Evolutionary conservation across 2,888 invertebrate species (phyloP).

Genomic region (Cepaea hortensis): DNA sequence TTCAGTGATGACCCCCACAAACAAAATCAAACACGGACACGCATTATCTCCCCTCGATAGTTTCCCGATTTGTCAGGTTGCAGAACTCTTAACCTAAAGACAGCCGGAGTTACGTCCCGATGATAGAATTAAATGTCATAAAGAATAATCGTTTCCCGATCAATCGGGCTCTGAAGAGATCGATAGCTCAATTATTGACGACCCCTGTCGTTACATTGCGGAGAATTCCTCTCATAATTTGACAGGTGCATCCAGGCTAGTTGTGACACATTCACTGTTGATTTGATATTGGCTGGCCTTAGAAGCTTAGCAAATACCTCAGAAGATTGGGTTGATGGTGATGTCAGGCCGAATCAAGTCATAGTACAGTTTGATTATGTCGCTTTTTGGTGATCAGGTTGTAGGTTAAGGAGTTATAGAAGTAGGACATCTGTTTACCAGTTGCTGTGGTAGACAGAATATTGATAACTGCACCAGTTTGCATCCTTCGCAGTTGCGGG

Average conservation of each 20-base stretch:
- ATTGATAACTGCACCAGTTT: too few relatives aligned
- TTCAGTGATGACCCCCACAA: too few relatives aligned
- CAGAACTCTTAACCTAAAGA: not conserved
- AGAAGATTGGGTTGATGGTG: not conserved
- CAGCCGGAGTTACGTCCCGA: too few relatives aligned
- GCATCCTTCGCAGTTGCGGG: too few relatives aligned
- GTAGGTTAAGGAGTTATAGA: too few relatives aligned
- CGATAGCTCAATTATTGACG: slow-evolving; percentile 27
- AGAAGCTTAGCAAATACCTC: slow-evolving; percentile 16
- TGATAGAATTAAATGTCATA: not conserved
- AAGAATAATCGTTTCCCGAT: slow-evolving; percentile 17
- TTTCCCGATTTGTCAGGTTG: not conserved
- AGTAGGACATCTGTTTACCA: too few relatives aligned
- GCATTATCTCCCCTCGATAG: not conserved
- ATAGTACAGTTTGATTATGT: not conserved
- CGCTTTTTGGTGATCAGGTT: too few relatives aligned
- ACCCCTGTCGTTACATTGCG: slow-evolving; percentile 6
- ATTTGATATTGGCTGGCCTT: not conserved
- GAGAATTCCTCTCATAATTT: slow-evolving; percentile 11
- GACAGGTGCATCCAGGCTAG: not conserved
- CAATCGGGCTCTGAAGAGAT: slow-evolving; percentile 14
- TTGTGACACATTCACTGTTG: not conserved
- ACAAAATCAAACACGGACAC: not conserved
- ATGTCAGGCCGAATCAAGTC: not conserved
- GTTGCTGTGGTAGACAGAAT: too few relatives aligned